Evolutionary conservation across 2,797 vertebrate species (phyloP), one percentile per base, ranked within the genome.

Genomic region (Myripristis jacobus): DNA sequence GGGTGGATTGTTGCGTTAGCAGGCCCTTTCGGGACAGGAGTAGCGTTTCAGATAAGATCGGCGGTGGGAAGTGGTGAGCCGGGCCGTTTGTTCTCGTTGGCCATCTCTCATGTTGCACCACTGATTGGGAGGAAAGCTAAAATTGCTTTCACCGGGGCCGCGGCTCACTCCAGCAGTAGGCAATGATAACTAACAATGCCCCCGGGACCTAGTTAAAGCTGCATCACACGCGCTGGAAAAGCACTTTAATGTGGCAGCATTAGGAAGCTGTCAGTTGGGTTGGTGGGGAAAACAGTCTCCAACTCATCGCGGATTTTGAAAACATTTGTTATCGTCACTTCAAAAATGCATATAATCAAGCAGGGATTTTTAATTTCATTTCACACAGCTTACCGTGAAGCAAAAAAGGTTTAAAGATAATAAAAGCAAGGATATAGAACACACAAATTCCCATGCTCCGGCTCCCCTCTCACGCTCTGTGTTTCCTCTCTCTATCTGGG

Each of bases 121-220:
- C 90, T 94, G 95, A 95, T 95, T 93, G 92, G 94, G 91, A 94
- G 92, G 92, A 94, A 95, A 93, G 92, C 87, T 92, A 94, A 94
- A 95, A 95, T 95, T 88, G 65, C 93, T 95, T 94, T 95, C 93
- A 90, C 70, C 76, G 94, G 95, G 89, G 64, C 87, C 27, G 58
- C 46, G 85, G 87, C 94, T 94, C 92, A 62, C 91, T 88, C 92
- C 92, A 93, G 92, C 94, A 94, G 95, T 95, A 95, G 94, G 94
- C 95, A 94, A 96, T 96, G 95, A 96, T 96, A 95, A 94, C 95
- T 96, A 96, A 96, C 95, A 96, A 96, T 96, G 94, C 96, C 96
- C 95, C 38, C 66, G 95, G 95, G 96, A 96, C 92, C 95, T 96
- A 95, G 96, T 96, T 97, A 96, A 96, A 96, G 94, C 94, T 93